These are phyloP conservation scores for Pseudomyrmex pallidus DNA, from an alignment of 1,140 invertebrate species.

Conservation along the genomic window DNA sequence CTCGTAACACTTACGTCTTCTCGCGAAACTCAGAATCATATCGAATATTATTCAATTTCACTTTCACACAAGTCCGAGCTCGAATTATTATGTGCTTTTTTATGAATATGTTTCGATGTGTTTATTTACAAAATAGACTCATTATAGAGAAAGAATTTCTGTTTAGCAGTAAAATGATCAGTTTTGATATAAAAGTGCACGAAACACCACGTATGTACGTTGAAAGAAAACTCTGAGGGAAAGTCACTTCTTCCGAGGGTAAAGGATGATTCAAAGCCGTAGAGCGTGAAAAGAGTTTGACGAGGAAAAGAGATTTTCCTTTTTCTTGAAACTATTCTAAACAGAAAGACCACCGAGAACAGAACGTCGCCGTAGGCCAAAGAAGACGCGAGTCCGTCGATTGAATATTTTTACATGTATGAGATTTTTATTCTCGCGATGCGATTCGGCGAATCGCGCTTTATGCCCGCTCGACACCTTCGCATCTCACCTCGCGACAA, in stretches of 20 bases:
- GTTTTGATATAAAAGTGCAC: constrained; percentile 21
- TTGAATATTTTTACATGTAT: constrained; percentile 81
- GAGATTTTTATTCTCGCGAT: constrained; percentile 76
- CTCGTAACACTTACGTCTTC: background rate
- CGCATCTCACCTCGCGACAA: background rate
- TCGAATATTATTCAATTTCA: constrained; percentile 17
- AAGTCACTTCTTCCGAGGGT: background rate
- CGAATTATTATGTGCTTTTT: too few species aligned
- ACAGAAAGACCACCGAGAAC: constrained; percentile 59
- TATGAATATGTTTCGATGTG: too few species aligned
- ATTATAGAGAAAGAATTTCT: background rate
- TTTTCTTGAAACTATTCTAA: constrained; percentile 62
- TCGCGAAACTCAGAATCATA: background rate
- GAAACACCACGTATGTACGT: constrained; percentile 14
- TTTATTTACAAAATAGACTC: background rate
- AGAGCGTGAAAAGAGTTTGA: constrained; percentile 14
- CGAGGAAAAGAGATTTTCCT: constrained; percentile 58
- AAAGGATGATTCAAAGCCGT: background rate
- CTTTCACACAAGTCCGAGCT: background rate
- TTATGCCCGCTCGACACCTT: constrained; percentile 41
- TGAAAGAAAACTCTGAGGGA: constrained; percentile 30
- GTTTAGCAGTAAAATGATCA: constrained; percentile 31
- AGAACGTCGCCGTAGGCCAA: constrained; percentile 34
- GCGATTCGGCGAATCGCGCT: constrained; percentile 65
- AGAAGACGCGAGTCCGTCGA: constrained; percentile 52